phyloP scores from a whole-genome alignment of 1,140 invertebrate genomes.

The Heliothis subflexa region DNA sequence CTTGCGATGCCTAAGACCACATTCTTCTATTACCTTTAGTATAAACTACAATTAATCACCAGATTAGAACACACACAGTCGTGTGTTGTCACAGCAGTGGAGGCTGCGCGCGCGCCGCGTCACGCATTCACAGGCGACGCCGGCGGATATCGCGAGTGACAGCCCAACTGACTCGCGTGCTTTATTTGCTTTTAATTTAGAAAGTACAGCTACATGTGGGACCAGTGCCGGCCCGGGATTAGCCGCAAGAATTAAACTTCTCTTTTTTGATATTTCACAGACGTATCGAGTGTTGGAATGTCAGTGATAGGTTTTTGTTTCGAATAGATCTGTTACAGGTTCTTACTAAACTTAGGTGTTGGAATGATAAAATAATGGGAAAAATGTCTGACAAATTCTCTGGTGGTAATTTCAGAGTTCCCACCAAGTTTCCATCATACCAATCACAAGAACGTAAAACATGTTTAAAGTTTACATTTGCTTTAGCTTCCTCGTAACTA shows the following conservation, averaged over 20 bases:
- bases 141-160: conserved; percentile 23
- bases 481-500: too few relatives aligned
- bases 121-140: conserved; percentile 35
- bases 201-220: conserved; percentile 9
- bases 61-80: neutral
- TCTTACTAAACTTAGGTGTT: too few relatives aligned
- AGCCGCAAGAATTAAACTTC: neutral
- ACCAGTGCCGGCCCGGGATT: neutral
- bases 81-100: neutral
- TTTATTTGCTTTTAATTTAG: conserved; percentile 43
- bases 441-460: too few relatives aligned
- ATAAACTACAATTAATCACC: neutral
- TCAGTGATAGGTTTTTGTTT: too few relatives aligned
- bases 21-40: neutral
- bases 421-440: too few relatives aligned
- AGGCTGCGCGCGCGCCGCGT: neutral
- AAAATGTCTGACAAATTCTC: too few relatives aligned
- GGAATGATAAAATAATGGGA: too few relatives aligned
- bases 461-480: too few relatives aligned
- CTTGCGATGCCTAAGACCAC: too few relatives aligned
- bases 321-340: too few relatives aligned
- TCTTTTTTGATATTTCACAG: neutral
- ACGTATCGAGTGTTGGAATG: neutral
- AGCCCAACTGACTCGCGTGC: conserved; percentile 25
- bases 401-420: too few relatives aligned